phyloP scores from a whole-genome alignment of 2,888 invertebrate species.

The Portevinia maculata region DNA sequence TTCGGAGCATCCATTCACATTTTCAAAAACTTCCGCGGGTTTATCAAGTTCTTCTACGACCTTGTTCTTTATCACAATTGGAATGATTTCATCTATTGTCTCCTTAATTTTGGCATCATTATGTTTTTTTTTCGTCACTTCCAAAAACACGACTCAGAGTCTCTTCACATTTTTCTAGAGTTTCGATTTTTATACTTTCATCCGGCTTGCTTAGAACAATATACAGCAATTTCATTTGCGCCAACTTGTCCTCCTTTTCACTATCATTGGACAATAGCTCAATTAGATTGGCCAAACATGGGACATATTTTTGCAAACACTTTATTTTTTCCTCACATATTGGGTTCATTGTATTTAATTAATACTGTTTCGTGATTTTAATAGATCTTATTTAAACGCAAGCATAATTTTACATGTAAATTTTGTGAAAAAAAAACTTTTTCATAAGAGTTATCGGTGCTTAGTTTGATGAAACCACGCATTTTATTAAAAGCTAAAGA shows the following conservation, averaged over 20 bases:
- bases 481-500: slow-evolving; percentile 2
- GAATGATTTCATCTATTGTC: background rate
- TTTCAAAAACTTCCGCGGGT: slow-evolving; percentile 11
- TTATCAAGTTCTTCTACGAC: background rate
- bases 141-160: slow-evolving; percentile 65
- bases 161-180: slow-evolving; percentile 65
- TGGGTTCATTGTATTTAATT: slow-evolving; percentile 55
- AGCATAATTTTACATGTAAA: slow-evolving; percentile 12
- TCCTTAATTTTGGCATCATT: slow-evolving; percentile 3
- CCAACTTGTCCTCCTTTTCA: slow-evolving; percentile 61
- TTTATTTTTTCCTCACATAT: slow-evolving; percentile 72
- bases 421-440: background rate
- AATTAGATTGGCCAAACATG: slow-evolving; percentile 73
- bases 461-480: background rate
- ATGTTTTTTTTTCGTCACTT: slow-evolving; percentile 43
- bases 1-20: slow-evolving; percentile 43
- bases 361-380: slow-evolving; percentile 22
- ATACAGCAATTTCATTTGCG: slow-evolving; percentile 66
- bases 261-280: slow-evolving; percentile 57
- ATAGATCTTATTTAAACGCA: slow-evolving; percentile 24
- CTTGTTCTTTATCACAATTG: slow-evolving; percentile 4
- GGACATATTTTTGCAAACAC: slow-evolving; percentile 75
- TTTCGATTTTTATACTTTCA: slow-evolving; percentile 62
- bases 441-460: slow-evolving; percentile 1
- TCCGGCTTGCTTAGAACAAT: slow-evolving; percentile 65